These are phyloP conservation scores for Deroptyus accipitrinus DNA, from an alignment of 2,113 vertebrate genomes.

Conservation along the genomic window DNA sequence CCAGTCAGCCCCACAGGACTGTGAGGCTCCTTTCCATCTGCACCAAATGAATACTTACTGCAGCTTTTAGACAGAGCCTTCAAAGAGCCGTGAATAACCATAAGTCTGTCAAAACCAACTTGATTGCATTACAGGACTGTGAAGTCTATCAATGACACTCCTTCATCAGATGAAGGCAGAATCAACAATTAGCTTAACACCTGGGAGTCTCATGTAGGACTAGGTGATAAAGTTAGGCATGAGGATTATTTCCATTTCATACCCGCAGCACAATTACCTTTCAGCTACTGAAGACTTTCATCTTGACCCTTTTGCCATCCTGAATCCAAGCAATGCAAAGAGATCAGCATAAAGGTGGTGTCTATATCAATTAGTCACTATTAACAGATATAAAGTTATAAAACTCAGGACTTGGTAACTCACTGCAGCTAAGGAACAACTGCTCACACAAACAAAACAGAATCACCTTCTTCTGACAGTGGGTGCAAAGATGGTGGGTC, in stretches of 20 bases:
- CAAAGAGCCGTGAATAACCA: not conserved
- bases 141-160: not conserved
- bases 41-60: not conserved
- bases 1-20: not conserved
- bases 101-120: not conserved
- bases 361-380: not conserved
- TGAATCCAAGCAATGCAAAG: not conserved
- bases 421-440: not conserved
- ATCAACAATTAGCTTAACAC: not conserved
- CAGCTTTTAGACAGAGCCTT: not conserved
- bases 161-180: not conserved
- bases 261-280: not conserved
- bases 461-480: not conserved
- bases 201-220: not conserved
- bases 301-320: not conserved
- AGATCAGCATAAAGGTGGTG: not conserved
- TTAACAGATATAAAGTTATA: not conserved
- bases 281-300: not conserved
- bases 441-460: not conserved
- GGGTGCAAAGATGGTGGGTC: not conserved
- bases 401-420: not conserved
- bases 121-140: not conserved
- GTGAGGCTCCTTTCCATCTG: not conserved
- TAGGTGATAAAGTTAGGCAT: not conserved
- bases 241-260: not conserved